phyloP scores from a whole-genome alignment of 2,888 invertebrate species.

The Athalia rosae region DNA sequence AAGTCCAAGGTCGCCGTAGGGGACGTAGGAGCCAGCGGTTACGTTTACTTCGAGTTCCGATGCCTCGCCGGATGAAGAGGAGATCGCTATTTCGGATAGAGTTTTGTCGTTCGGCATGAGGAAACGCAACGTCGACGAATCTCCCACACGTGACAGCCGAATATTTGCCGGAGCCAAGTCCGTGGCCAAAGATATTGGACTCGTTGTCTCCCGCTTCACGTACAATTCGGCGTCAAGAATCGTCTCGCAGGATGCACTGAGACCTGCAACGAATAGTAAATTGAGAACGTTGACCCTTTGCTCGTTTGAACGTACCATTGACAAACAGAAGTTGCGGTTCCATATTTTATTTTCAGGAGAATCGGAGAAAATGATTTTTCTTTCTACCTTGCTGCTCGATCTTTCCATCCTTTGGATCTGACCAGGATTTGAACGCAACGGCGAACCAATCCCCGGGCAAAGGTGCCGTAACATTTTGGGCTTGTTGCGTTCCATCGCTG shows the following conservation, averaged over 20 bases:
- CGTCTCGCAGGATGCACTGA: slow-evolving; percentile 81
- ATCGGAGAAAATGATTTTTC: slow-evolving; percentile 20
- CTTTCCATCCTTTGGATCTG: slow-evolving; percentile 82
- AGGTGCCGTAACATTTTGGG: slow-evolving; percentile 80
- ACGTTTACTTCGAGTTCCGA: slow-evolving; percentile 63
- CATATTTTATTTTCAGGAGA: neutral
- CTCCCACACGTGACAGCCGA: slow-evolving; percentile 54
- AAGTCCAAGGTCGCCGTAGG: slow-evolving; percentile 47
- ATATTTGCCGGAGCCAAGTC: slow-evolving; percentile 50
- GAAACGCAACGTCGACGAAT: slow-evolving; percentile 64
- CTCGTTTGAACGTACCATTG: too few relatives aligned
- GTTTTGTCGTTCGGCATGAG: slow-evolving; percentile 59
- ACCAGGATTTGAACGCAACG: slow-evolving; percentile 85
- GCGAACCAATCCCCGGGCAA: slow-evolving; percentile 88
- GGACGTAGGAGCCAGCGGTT: slow-evolving; percentile 51
- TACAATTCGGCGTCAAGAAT: slow-evolving; percentile 80
- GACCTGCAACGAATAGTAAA: slow-evolving; percentile 76
- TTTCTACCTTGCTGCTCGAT: slow-evolving; percentile 84
- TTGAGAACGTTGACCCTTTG: too few relatives aligned
- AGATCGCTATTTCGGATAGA: slow-evolving; percentile 54
- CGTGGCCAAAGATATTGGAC: slow-evolving; percentile 60
- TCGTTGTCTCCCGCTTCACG: slow-evolving; percentile 74
- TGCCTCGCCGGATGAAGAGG: slow-evolving; percentile 63
- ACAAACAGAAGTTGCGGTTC: too few relatives aligned
- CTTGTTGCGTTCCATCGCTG: slow-evolving; percentile 79